phyloP scores from a whole-genome alignment of 2,113 vertebrate species.

The Pluvianellus socialis region DNA sequence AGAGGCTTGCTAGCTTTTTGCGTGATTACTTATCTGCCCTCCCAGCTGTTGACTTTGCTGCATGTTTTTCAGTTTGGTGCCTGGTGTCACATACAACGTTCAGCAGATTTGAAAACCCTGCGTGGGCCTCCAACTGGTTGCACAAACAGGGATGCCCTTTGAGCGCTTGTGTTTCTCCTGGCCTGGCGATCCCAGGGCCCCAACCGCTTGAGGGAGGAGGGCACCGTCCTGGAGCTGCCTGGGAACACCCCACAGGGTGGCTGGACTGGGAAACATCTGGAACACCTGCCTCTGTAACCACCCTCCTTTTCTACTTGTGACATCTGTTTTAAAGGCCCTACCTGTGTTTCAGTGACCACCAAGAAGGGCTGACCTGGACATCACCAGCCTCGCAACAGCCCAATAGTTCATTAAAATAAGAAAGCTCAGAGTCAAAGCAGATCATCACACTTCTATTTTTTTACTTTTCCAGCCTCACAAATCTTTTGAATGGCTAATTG shows the following conservation, averaged over 20 bases:
- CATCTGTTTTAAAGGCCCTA: not conserved
- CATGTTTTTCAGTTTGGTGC: not conserved
- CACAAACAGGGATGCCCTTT: not conserved
- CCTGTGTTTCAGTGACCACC: not conserved
- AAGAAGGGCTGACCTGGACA: not conserved
- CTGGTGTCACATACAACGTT: not conserved
- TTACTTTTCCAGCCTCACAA: not conserved
- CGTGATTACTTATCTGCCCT: not conserved
- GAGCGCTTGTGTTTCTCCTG: not conserved
- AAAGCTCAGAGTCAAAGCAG: not conserved
- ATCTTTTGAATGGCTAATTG: not conserved
- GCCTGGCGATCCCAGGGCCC: not conserved
- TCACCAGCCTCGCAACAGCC: not conserved
- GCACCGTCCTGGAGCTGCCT: not conserved
- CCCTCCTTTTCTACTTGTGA: not conserved
- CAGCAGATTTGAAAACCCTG: not conserved
- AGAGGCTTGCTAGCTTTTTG: not conserved
- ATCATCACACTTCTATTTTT: not conserved
- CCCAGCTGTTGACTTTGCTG: not conserved
- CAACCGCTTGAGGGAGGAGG: rapidly evolving
- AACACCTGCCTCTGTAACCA: not conserved
- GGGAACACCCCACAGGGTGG: not conserved
- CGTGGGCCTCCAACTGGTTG: not conserved
- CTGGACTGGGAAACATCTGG: not conserved
- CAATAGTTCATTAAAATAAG: not conserved